Evolutionary conservation across 2,888 invertebrate species (phyloP).

Genomic region (Dynastes tityus): DNA sequence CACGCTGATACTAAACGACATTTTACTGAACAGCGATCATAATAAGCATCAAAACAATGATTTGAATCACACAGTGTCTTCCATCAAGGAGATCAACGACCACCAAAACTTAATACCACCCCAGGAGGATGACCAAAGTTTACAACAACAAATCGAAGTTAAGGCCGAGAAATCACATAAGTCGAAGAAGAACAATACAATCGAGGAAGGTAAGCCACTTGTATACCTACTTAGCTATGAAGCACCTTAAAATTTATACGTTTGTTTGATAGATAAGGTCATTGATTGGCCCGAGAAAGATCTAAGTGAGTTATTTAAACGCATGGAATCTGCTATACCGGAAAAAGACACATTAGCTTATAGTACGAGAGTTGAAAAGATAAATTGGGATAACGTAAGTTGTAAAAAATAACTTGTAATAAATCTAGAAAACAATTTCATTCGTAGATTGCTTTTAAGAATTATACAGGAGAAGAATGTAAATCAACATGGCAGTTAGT

Average conservation of each 20-base stretch:
- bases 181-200: slow-evolving; percentile 45
- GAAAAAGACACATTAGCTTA: slow-evolving; percentile 69
- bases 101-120: not conserved
- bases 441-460: slow-evolving; percentile 69
- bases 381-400: slow-evolving; percentile 71
- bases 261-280: slow-evolving; percentile 26
- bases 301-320: slow-evolving; percentile 67
- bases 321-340: slow-evolving; percentile 69
- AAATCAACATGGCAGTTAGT: slow-evolving; percentile 70
- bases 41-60: slow-evolving; percentile 1
- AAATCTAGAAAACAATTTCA: not conserved
- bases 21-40: not conserved
- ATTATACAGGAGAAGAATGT: slow-evolving; percentile 71
- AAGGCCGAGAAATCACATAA: slow-evolving; percentile 35
- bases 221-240: not conserved
- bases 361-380: slow-evolving; percentile 67
- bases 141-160: slow-evolving; percentile 13
- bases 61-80: not conserved
- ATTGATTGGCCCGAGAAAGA: slow-evolving; percentile 65
- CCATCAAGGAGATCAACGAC: not conserved
- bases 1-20: not conserved
- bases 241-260: not conserved
- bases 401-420: slow-evolving; percentile 11
- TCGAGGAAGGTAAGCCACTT: slow-evolving; percentile 43
- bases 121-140: not conserved